Evolutionary conservation across 37 sponge, comb jelly and placozoan species (phyloP), one percentile per base, ranked within the genome.

Genomic region (Cladorhizidae sp.): DNA sequence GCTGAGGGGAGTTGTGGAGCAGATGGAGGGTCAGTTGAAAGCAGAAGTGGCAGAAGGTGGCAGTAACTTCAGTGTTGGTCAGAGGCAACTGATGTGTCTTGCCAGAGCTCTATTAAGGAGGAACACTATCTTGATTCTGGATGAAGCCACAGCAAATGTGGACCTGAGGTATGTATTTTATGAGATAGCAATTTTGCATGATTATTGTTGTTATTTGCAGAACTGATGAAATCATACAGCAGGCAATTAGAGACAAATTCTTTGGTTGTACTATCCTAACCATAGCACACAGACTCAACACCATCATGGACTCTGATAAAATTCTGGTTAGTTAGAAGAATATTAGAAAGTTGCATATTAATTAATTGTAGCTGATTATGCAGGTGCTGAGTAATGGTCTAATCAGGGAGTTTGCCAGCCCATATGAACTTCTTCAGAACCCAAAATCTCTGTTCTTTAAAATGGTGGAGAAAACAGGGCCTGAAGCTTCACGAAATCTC

Each of bases 271-370:
- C 97, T n/a, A 82, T 94, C 17, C 73, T 97, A 29, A 97, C 97
- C 50, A 91, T 97, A 28, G 97, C 97, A 36, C 97, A 97, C 57
- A 86, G 97, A 35, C 81, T 97, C 35, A 89, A 97, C 76, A 97
- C 97, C 20, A 89, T 97, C 70, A 97, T 97, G 88, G 97, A 97
- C 56, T 87, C 80, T 35, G 90, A 91, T 59, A 85, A 83, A 42
- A 84, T 95, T 38, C 72, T 95, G 85, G 96, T 95, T 12, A 25
- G 31, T 25, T 36, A 2, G 7, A 67, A 18, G 3, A 25, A 9
- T n/a, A 22, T 26, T 22, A 28, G 28, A 36, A 25, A 32, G 6
- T 17, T 36, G 21, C 31, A 3, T 67, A 32, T 5, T 32, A 7
- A 37, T 20, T 35, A 32, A 36, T 17, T 6, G 7, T 6, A 6